Percentiles rank a stretch among this genome's conserved stretches.
Conservation (phyloP, 1,140 invertebrate species). For the Helicoverpa zea region DNA sequence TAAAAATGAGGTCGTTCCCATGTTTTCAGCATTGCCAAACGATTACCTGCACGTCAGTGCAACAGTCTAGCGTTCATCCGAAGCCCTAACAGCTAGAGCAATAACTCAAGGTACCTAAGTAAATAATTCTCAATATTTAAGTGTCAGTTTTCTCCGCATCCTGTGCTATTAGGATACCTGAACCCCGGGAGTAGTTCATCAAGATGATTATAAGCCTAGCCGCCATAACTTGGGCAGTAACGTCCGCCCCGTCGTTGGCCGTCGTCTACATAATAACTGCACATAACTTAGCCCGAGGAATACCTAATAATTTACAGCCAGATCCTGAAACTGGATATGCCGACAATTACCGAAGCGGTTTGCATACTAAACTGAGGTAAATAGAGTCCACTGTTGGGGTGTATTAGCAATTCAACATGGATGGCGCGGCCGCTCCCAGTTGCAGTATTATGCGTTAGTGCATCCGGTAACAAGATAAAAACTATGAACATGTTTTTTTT, state of each 20-base stretch:
- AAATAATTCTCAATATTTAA: background rate
- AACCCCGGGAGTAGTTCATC: slow-evolving; percentile 57
- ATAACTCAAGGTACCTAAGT: background rate
- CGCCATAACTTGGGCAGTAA: slow-evolving; percentile 30
- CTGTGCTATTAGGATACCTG: slow-evolving; percentile 38
- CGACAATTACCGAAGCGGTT: background rate
- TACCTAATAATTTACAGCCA: slow-evolving; percentile 45
- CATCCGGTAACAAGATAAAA: slow-evolving; percentile 10
- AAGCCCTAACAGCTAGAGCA: background rate
- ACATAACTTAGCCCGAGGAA: slow-evolving; percentile 32
- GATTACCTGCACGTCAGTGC: background rate
- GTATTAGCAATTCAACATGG: slow-evolving; percentile 18
- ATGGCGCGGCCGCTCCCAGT: background rate
- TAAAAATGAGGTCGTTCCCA: slow-evolving; percentile 36
- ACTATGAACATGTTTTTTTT: background rate
- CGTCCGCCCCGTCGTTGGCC: slow-evolving; percentile 21
- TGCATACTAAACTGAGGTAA: slow-evolving; percentile 43
- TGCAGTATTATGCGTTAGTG: slow-evolving; percentile 1
- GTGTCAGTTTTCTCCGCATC: slow-evolving; percentile 45
- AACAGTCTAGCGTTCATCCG: background rate
- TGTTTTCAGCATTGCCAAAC: slow-evolving; percentile 14
- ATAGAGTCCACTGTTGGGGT: slow-evolving; percentile 24
- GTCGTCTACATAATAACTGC: slow-evolving; percentile 34
- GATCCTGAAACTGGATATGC: slow-evolving; percentile 46
- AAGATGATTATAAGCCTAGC: slow-evolving; percentile 57